Evolutionary conservation across 2,888 invertebrate genomes (phyloP), one percentile per base, ranked within the genome.

Genomic region (Mechanitis mazaeus): DNA sequence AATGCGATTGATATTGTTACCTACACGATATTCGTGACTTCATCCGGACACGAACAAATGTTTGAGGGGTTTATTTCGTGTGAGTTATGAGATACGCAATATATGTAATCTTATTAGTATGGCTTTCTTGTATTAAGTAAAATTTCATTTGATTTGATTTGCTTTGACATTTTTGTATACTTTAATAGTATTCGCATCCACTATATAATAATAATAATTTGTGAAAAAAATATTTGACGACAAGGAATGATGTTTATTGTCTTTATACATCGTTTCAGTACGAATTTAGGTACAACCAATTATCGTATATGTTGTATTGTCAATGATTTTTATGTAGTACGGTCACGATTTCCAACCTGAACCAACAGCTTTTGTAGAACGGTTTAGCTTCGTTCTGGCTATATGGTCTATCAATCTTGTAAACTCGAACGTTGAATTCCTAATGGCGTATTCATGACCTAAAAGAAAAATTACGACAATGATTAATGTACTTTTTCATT

Each of bases 1-100:
- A 50, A 50, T 50, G 50, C 50, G 31, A 50, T 50, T 50, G 50
- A 50, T 50, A 50, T 50, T 50, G 50, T 50, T 50, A 50, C 31
- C 31, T 31, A 31, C 50, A 50, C 31, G 31, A 11, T 31, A 50
- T 11, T 50, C 28, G 31, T 50, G 50, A 7, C 31, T 50, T 50
- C 31, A 11, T 50, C 31, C 31, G 28, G 6, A 50, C 50, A 50
- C 31, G 50, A 50, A 50, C 50, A 50, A 31, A 31, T 31, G 50
- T 50, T 9, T 31, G 50, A 50, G n/a, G 7, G 31, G 50, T 31
- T 50, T 50, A 9, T 31, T 28, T 50, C 31, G 9, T 50, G 31
- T 50, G 31, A 50, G 50, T 50, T 31, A 7, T 6, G 31, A 50
- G 31, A n/a, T 47, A 47, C 20, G 20, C 20, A 20, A 20, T 31